phyloP scores from a whole-genome alignment of 2,888 invertebrate genomes.

The Tigriopus californicus region DNA sequence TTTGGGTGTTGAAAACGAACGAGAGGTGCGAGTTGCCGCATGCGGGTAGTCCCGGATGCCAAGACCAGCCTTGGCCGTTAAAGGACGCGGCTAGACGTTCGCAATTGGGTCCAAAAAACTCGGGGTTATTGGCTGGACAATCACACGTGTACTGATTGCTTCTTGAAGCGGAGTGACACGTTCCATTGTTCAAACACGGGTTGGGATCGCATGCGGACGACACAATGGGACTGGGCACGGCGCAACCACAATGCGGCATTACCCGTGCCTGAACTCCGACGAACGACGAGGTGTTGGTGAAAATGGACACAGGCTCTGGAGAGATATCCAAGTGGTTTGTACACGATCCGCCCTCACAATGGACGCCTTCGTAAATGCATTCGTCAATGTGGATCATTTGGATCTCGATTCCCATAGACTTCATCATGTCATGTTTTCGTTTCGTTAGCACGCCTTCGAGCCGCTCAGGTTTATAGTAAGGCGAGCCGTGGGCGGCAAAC shows the following conservation, averaged over 20 bases:
- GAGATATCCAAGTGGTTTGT: constrained; percentile 53
- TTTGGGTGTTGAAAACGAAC: constrained; percentile 55
- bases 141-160: constrained; percentile 39
- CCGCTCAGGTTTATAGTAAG: constrained; percentile 71
- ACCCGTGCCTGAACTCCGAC: constrained; percentile 63
- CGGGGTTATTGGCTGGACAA: constrained; percentile 50
- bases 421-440: constrained; percentile 49
- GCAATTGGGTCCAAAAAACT: constrained; percentile 56
- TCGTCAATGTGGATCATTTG: constrained; percentile 80
- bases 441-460: constrained; percentile 64
- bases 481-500: constrained; percentile 82
- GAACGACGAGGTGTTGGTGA: constrained; percentile 79
- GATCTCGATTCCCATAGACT: constrained; percentile 49
- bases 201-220: constrained; percentile 25
- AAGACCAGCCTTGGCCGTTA: constrained; percentile 74
- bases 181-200: constrained; percentile 57
- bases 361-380: constrained; percentile 50
- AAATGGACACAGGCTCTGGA: constrained; percentile 52
- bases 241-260: constrained; percentile 42
- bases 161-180: constrained; percentile 25
- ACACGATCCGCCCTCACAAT: constrained; percentile 52
- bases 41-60: constrained; percentile 68
- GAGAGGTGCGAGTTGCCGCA: constrained; percentile 66
- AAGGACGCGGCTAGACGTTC: constrained; percentile 74
- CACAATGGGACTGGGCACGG: constrained; percentile 44